Conservation (phyloP, 2,888 invertebrate genomes). For the Eubasilissa splendida region DNA sequence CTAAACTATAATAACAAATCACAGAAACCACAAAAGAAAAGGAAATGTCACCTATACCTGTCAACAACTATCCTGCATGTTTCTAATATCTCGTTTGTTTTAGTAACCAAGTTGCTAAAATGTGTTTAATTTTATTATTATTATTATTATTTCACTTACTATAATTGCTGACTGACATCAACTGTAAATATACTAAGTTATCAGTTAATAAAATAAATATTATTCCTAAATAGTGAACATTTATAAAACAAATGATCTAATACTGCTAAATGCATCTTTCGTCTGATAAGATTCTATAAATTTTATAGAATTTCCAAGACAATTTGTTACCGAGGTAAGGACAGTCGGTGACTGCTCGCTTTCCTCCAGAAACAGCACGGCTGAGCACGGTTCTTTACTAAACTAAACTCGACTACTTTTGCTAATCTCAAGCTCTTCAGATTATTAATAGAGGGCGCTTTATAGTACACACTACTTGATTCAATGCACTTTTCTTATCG, state of each 20-base stretch:
- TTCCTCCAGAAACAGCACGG: neutral
- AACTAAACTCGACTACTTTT: neutral
- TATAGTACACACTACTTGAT: neutral
- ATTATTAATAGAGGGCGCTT: constrained; percentile 21
- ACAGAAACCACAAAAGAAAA: constrained; percentile 9
- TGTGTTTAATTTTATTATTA: no score
- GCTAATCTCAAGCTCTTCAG: neutral
- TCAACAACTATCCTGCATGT: no score
- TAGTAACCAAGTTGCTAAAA: no score
- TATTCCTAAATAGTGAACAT: constrained; percentile 40
- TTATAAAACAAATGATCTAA: constrained; percentile 56
- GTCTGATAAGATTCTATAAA: constrained; percentile 46
- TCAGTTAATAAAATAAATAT: constrained; percentile 21
- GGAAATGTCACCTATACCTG: constrained; percentile 2
- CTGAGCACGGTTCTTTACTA: neutral
- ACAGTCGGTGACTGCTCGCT: neutral
- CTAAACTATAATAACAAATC: neutral
- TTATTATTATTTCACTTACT: no score
- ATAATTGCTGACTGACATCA: no score
- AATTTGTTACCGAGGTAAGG: constrained; percentile 6
- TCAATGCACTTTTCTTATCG: constrained; percentile 6
- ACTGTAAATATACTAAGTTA: no score
- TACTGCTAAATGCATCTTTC: constrained; percentile 44
- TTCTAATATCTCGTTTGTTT: no score
- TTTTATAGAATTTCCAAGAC: constrained; percentile 47